Conservation (phyloP, 2,888 invertebrate genomes). For the Lingula anatina region DNA sequence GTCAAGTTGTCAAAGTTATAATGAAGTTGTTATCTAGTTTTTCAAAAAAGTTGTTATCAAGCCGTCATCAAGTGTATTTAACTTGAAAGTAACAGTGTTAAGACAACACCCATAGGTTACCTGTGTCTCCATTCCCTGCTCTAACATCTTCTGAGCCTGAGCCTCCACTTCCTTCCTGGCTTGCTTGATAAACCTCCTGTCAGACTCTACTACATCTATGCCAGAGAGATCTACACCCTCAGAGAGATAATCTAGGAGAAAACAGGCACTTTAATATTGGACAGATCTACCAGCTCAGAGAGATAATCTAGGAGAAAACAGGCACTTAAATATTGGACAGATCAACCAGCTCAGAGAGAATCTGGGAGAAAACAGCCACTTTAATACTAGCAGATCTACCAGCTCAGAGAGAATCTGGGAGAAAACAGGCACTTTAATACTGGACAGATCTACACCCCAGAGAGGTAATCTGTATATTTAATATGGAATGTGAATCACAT, state of each 20-base stretch:
- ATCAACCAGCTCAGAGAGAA: too few species aligned
- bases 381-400: conserved; percentile 73
- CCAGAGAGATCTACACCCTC: conserved; percentile 77
- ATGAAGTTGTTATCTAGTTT: conserved; percentile 64
- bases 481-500: too few species aligned
- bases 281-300: too few species aligned
- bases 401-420: conserved; percentile 72
- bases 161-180: conserved; percentile 73
- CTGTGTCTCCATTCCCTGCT: conserved; percentile 72
- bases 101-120: too few species aligned
- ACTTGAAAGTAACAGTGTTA: too few species aligned
- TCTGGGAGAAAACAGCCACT: too few species aligned
- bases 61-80: too few species aligned
- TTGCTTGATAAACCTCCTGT: conserved; percentile 60
- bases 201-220: conserved; percentile 74
- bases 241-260: conserved; percentile 66
- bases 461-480: too few species aligned
- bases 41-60: conserved; percentile 62
- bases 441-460: too few species aligned
- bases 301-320: conserved; percentile 74
- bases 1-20: too few species aligned
- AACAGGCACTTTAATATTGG: too few species aligned
- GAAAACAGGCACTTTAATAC: too few species aligned
- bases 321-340: conserved; percentile 76
- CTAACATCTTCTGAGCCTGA: conserved; percentile 73